phyloP scores from a whole-genome alignment of 1,140 invertebrate species.

The Drosophila pandora region DNA sequence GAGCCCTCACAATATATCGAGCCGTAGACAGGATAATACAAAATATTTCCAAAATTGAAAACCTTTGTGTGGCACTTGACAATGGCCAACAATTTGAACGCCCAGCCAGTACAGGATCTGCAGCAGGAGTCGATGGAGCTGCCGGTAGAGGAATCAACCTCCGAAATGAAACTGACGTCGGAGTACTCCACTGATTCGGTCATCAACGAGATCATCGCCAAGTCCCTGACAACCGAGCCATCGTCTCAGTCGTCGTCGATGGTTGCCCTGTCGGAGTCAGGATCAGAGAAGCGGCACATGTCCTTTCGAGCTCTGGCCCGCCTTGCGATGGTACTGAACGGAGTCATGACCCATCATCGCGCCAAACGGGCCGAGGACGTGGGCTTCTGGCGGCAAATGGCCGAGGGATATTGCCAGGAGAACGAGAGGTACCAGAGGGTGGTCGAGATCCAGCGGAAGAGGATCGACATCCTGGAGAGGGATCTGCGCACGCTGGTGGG shows the following conservation, averaged over 20 bases:
- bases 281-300: background rate
- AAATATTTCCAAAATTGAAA: conserved; percentile 27
- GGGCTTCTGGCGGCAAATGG: conserved; percentile 51
- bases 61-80: background rate
- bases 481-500: conserved; percentile 32
- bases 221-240: background rate
- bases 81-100: conserved; percentile 17
- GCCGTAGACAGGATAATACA: background rate
- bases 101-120: background rate
- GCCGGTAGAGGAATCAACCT: background rate
- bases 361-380: conserved; percentile 3
- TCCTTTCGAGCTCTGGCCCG: conserved; percentile 32
- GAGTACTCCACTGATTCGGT: background rate
- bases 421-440: conserved; percentile 28
- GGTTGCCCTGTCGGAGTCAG: background rate
- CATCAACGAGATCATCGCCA: conserved; percentile 13
- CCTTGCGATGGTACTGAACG: conserved; percentile 28
- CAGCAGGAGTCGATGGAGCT: background rate
- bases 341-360: background rate
- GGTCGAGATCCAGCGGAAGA: conserved; percentile 37
- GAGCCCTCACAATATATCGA: background rate
- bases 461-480: conserved; percentile 41
- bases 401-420: conserved; percentile 8
- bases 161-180: background rate
- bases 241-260: background rate